Conservation (phyloP, 1,140 invertebrate genomes). For the Rhopalosiphum maidis region DNA sequence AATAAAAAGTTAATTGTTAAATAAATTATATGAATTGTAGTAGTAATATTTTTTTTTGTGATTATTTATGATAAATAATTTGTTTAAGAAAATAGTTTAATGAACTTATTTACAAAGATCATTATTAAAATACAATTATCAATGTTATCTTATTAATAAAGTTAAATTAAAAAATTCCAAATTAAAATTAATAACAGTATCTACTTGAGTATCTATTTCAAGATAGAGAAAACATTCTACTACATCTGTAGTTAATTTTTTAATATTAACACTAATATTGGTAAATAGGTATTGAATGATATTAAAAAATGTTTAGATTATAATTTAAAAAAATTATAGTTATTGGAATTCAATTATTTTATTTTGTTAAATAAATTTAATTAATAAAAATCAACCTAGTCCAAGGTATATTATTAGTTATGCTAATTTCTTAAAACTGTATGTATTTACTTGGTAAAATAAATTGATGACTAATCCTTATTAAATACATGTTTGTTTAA, state of each 20-base stretch:
- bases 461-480: accelerated
- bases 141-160: neutral
- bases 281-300: neutral
- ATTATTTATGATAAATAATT: neutral
- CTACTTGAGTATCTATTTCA: neutral
- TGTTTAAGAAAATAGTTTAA: neutral
- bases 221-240: neutral
- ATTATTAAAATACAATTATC: neutral
- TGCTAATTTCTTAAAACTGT: neutral
- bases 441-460: neutral
- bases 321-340: neutral
- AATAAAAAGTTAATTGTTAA: neutral
- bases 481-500: too few species aligned
- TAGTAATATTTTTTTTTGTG: neutral
- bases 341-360: neutral
- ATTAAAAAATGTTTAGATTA: too few species aligned
- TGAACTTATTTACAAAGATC: neutral
- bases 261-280: neutral
- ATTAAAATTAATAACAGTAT: neutral
- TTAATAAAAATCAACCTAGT: neutral
- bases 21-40: neutral
- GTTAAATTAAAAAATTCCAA: neutral
- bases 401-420: neutral
- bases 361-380: neutral
- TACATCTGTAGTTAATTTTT: neutral